Base-by-base conservation (phyloP, 2,797 vertebrate genomes). In the Neosilurus hyrtlii region DNA sequence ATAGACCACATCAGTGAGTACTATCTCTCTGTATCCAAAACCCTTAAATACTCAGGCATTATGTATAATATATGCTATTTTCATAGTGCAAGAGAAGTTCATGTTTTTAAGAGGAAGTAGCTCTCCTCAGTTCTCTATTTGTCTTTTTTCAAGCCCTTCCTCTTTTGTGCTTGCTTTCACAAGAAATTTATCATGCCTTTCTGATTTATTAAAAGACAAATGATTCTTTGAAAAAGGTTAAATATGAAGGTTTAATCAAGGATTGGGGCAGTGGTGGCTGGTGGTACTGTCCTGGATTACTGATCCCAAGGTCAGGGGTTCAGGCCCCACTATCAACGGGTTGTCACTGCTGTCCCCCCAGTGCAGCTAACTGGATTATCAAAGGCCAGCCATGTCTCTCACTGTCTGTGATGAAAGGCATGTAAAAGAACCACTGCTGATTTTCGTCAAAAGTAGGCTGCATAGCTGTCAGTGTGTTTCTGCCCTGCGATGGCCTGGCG, bases 1-100 rank as follows among this genome's bases (percentile, higher is more conserved):
- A 99, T 99, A 18, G 96, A 99, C 92, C 98, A 99, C 85, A 99
- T 99, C 91, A 99, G 98, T 99, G 91, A 97, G 98, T 96, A 86
- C 70, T 12, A 26, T 67, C 49, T 30, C 66, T 75, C 20, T 76
- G 35, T 24, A 24, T 62, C 18, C 22, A 35, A 20, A 37, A 54
- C 51, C n/a, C n/a, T 26, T 15, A 72, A 20, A 18, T 63, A 2
- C n/a, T 62, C 43, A 54, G 26, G 16, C 30, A 24, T 63, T 73
- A 24, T 7, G n/a, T 12, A 61, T 62, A 37, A 5, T 16, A 79
- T 52, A 35, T 2, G 0, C 26, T 83, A 15, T 26, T 79, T 80
- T 5, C 37, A 12, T 61, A 37, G 15, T 18, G 15, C 54, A 68
- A 2, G 1, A 57, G n/a, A 66, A 67, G 16, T 74, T 63, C 70